A percentile compares a stretch with the other conserved stretches of the same genome.
phyloP scores from a whole-genome alignment of 2,113 vertebrate species.

The Alces alces region DNA sequence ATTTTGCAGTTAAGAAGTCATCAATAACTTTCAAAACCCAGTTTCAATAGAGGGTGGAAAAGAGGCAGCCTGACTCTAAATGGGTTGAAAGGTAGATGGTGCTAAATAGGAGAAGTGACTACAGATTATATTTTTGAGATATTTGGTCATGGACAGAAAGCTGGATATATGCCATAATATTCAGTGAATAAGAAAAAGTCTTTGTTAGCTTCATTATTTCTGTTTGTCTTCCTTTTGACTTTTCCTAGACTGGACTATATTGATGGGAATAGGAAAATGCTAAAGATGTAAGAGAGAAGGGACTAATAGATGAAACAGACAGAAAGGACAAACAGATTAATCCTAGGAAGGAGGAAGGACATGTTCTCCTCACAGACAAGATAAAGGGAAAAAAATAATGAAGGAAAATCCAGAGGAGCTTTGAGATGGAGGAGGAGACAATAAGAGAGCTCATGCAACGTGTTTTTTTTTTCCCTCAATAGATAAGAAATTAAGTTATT shows the following conservation, averaged over 20 bases:
- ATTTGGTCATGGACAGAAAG: neutral
- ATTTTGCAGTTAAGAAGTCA: neutral
- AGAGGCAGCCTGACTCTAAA: neutral
- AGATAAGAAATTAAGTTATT: conserved; percentile 18
- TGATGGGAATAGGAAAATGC: neutral
- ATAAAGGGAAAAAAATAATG: neutral
- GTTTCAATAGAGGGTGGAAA: neutral
- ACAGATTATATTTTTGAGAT: neutral
- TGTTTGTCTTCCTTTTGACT: neutral
- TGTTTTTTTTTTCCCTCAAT: neutral
- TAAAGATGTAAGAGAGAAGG: neutral
- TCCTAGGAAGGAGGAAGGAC: neutral
- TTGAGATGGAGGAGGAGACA: neutral
- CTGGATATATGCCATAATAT: neutral
- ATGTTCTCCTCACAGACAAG: neutral
- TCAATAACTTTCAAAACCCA: neutral
- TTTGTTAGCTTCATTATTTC: neutral
- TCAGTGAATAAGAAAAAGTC: neutral
- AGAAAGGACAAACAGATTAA: neutral
- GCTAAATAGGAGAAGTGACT: neutral
- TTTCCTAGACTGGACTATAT: neutral
- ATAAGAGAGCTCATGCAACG: neutral
- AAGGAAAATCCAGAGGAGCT: neutral
- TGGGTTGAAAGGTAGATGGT: neutral
- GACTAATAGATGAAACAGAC: neutral